Conservation (phyloP, 2,797 vertebrate genomes). For the Neosalanx taihuensis region DNA sequence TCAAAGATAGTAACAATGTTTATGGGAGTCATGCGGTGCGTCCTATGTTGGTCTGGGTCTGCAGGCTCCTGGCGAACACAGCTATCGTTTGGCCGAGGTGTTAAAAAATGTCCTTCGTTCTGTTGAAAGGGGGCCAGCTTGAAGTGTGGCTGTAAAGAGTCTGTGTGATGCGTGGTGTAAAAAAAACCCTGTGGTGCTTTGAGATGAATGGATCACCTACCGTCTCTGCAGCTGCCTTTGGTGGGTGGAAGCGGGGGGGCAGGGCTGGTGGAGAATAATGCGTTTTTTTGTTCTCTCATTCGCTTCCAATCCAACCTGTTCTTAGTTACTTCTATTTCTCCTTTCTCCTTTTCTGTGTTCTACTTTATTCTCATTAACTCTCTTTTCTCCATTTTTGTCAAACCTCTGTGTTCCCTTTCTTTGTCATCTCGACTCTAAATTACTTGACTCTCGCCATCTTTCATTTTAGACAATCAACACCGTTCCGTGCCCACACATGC, state of each 20-base stretch:
- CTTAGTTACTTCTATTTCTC: not conserved
- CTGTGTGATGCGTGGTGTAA: not conserved
- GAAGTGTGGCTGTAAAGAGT: not conserved
- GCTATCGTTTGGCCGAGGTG: slow-evolving; percentile 11
- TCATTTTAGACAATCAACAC: slow-evolving; percentile 1
- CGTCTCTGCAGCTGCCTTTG: not conserved
- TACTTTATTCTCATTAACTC: not conserved
- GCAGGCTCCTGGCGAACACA: slow-evolving; percentile 1
- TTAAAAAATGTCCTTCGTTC: not conserved
- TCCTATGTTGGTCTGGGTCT: not conserved
- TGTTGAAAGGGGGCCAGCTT: slow-evolving; percentile 4
- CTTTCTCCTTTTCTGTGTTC: not conserved
- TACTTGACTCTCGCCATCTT: not conserved
- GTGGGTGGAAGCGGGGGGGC: not conserved
- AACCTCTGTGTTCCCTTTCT: no score
- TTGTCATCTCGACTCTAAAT: no score
- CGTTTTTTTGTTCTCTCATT: not conserved
- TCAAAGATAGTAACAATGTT: slow-evolving; percentile 22
- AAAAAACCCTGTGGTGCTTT: slow-evolving; percentile 2
- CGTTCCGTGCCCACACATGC: slow-evolving; percentile 27
- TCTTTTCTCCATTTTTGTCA: not conserved
- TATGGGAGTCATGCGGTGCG: slow-evolving; percentile 6
- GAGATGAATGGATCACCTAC: slow-evolving; percentile 6
- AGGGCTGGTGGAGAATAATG: not conserved
- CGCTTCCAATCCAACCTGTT: not conserved